Conservation (phyloP, 2,888 invertebrate species). For the Drosophila leonis region DNA sequence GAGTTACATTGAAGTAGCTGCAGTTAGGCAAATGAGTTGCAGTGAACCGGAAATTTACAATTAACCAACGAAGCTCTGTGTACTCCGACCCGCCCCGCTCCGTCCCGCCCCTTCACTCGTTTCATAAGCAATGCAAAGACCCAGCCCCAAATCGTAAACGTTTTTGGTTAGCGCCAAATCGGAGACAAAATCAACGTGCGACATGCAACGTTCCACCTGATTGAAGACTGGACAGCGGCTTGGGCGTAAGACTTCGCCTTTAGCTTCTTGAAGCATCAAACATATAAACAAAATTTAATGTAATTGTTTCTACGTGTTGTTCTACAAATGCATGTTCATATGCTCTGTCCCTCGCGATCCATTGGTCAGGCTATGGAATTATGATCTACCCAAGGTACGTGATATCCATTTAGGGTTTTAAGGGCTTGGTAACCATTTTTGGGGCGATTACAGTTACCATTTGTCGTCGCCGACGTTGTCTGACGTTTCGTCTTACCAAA, state of each 20-base stretch:
- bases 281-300: conserved; percentile 1
- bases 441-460: conserved; percentile 65
- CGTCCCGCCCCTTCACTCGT: conserved; percentile 14
- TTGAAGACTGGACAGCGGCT: conserved; percentile 60
- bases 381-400: conserved; percentile 68
- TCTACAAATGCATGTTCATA: conserved; percentile 59
- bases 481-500: conserved; percentile 45
- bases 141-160: conserved; percentile 35
- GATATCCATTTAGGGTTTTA: conserved; percentile 54
- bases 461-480: conserved; percentile 4
- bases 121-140: conserved; percentile 58
- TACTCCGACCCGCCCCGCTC: background rate
- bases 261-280: conserved; percentile 51
- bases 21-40: conserved; percentile 67
- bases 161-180: conserved; percentile 67
- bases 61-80: conserved; percentile 51
- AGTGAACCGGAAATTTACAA: conserved; percentile 80
- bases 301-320: conserved; percentile 72
- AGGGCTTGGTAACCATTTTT: conserved; percentile 55
- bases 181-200: conserved; percentile 36
- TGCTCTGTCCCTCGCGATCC: background rate
- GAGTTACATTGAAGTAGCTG: conserved; percentile 44
- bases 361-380: conserved; percentile 51
- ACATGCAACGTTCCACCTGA: conserved; percentile 63
- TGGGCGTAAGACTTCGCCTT: conserved; percentile 52